Evolutionary conservation across 37 sponge, comb jelly and placozoan genomes (phyloP).

Genomic region (Aplysina aerophoba): DNA sequence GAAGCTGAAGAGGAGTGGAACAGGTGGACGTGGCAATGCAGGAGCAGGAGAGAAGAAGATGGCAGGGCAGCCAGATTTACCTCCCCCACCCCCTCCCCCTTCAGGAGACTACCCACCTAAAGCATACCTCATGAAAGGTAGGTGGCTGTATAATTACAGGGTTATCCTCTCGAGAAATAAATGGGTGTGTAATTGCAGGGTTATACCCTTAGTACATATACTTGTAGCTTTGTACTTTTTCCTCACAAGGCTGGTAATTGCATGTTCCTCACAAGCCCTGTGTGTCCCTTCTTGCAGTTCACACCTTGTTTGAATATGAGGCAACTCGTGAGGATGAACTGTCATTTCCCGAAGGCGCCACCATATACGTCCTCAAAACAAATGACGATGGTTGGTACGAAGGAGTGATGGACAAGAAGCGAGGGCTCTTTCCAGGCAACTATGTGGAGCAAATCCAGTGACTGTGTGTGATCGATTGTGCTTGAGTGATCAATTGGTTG

Average conservation of each 20-base stretch:
- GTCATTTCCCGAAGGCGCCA: slow-evolving; percentile 55
- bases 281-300: too few relatives aligned
- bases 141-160: not conserved
- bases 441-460: slow-evolving; percentile 63
- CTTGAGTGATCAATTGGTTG: too few relatives aligned
- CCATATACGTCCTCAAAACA: slow-evolving; percentile 84
- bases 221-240: too few relatives aligned
- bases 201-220: too few relatives aligned
- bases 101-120: not conserved
- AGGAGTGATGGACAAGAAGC: slow-evolving; percentile 59
- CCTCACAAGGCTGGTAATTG: too few relatives aligned
- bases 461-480: not conserved
- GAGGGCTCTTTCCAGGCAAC: slow-evolving; percentile 93
- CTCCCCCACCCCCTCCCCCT: slow-evolving; percentile 72
- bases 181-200: too few relatives aligned
- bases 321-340: slow-evolving; percentile 87
- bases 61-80: slow-evolving; percentile 41
- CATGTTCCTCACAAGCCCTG: too few relatives aligned
- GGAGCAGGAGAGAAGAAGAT: not conserved
- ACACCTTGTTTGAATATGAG: slow-evolving; percentile 74
- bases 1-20: slow-evolving; percentile 24
- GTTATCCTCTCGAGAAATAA: not conserved
- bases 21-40: not conserved
- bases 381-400: slow-evolving; percentile 96
- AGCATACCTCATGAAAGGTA: too few relatives aligned